Percentiles rank a stretch among this genome's conserved stretches.
Evolutionary conservation across 1,140 invertebrate species (phyloP).

Genomic region (Drosophila varians): DNA sequence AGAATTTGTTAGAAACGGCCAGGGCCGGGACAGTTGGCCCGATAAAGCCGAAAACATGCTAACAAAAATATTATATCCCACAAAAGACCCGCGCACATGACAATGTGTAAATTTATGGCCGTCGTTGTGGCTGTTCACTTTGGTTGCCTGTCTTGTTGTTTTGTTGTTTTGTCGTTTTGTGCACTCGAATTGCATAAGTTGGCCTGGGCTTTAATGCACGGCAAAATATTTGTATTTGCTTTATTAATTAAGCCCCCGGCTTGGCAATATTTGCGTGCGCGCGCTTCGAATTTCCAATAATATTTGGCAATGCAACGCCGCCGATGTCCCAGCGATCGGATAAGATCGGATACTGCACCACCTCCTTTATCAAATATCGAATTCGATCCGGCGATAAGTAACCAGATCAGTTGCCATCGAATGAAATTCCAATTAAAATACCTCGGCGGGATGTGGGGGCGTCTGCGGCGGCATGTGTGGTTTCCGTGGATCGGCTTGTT

Average conservation of each 20-base stretch:
- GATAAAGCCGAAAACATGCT: conserved; percentile 49
- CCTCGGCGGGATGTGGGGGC: conserved; percentile 4
- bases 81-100: conserved; percentile 56
- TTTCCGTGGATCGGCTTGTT: conserved; percentile 24
- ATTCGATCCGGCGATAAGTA: conserved; percentile 7
- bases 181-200: conserved; percentile 69
- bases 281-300: conserved; percentile 38
- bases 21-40: conserved; percentile 17
- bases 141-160: not conserved
- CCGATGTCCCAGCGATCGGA: conserved; percentile 26
- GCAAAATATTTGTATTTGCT: conserved; percentile 78
- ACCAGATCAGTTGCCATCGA: conserved; percentile 23
- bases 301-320: conserved; percentile 74
- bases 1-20: conserved; percentile 72
- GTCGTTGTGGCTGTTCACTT: no score
- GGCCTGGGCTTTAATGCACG: conserved; percentile 63
- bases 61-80: conserved; percentile 44
- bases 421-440: conserved; percentile 70
- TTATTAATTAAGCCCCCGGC: conserved; percentile 71
- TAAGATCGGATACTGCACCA: no score
- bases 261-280: conserved; percentile 49
- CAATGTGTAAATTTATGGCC: conserved; percentile 74
- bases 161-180: not conserved
- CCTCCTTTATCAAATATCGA: no score
- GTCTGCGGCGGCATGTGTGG: conserved; percentile 8